Conservation (phyloP, 2,888 invertebrate species). For the Euzetes globulus region DNA sequence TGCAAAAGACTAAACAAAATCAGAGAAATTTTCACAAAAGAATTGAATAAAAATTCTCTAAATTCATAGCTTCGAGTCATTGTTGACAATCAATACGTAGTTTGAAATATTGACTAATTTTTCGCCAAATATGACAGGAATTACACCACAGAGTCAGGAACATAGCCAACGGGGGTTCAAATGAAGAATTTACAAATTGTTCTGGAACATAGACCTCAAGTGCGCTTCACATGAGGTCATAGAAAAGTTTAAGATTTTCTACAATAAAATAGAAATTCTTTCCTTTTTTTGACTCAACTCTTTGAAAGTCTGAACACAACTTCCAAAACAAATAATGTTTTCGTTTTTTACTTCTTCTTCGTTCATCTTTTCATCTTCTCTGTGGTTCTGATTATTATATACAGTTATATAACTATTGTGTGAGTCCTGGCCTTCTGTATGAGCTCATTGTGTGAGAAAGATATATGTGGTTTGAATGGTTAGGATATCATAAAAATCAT, state of each 20-base stretch:
- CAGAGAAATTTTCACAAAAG: background rate
- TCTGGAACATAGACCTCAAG: background rate
- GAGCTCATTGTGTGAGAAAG: constrained; percentile 14
- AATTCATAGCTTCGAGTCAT: background rate
- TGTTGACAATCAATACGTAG: constrained; percentile 2
- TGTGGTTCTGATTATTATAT: background rate
- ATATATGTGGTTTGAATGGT: constrained; percentile 14
- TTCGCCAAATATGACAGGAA: background rate
- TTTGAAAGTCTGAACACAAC: background rate
- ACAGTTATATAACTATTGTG: background rate
- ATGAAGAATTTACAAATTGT: background rate
- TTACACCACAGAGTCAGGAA: background rate
- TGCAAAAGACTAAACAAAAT: background rate
- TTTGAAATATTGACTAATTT: constrained; percentile 2
- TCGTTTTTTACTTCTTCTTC: background rate
- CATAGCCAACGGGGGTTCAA: background rate
- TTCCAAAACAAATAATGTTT: constrained; percentile 1
- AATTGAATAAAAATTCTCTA: background rate
- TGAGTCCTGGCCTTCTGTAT: background rate
- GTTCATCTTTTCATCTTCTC: background rate
- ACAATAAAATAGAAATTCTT: background rate
- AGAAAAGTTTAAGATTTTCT: background rate
- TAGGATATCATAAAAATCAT: constrained; percentile 17
- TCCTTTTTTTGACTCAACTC: background rate
- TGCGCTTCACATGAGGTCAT: background rate